Percentiles rank a stretch among this genome's conserved stretches.
Conservation (phyloP, 64 coral and sea anemone genomes). For the Hydrozoanthus tunicans region DNA sequence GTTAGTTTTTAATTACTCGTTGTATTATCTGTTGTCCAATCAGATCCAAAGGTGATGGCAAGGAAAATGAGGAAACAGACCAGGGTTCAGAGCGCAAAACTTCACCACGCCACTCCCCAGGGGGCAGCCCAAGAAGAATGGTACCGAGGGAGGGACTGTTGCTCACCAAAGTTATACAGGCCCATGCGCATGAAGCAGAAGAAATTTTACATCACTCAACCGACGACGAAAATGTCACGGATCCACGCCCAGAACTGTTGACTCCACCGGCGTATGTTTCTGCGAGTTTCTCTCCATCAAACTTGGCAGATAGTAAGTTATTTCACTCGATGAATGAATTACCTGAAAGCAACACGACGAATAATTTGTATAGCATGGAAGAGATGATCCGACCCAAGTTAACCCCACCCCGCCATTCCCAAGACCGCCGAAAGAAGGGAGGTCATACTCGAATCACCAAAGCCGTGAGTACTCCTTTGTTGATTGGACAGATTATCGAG, state of each 20-base stretch:
- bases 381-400: slow-evolving; percentile 46
- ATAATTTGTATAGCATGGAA: slow-evolving; percentile 41
- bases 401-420: slow-evolving; percentile 21
- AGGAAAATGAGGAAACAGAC: slow-evolving; percentile 59
- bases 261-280: slow-evolving; percentile 47
- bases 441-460: slow-evolving; percentile 62
- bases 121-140: slow-evolving; percentile 74
- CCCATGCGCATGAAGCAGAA: slow-evolving; percentile 40
- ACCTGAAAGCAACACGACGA: slow-evolving; percentile 16
- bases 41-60: slow-evolving; percentile 38
- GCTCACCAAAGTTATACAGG: slow-evolving; percentile 80
- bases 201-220: slow-evolving; percentile 53
- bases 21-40: not conserved
- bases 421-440: slow-evolving; percentile 38
- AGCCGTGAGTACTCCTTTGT: slow-evolving; percentile 77
- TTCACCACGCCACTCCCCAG: slow-evolving; percentile 24
- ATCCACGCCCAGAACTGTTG: slow-evolving; percentile 3
- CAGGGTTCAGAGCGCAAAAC: slow-evolving; percentile 8
- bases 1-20: not conserved
- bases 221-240: slow-evolving; percentile 4
- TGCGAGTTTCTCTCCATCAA: slow-evolving; percentile 21
- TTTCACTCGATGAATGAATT: slow-evolving; percentile 55
- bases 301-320: slow-evolving; percentile 32
- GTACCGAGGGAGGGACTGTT: slow-evolving; percentile 87
- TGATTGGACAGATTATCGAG: slow-evolving; percentile 92